Percentiles rank a stretch among this genome's conserved stretches.
These are phyloP conservation scores for Ecdyonurus torrentis DNA, from an alignment of 2,888 invertebrate genomes.

Conservation along the genomic window DNA sequence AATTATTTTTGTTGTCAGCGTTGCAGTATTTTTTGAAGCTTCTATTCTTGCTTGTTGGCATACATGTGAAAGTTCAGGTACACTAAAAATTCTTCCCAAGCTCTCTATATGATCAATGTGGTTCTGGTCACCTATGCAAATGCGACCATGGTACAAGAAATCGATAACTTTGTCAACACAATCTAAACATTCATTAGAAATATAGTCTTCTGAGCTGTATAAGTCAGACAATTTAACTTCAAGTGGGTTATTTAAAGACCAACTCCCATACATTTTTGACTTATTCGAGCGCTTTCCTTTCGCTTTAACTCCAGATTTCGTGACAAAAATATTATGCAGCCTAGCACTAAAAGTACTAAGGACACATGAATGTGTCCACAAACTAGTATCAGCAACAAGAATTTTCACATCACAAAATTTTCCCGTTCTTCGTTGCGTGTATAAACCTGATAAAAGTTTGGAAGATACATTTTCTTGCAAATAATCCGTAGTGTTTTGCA, in stretches of 20 bases:
- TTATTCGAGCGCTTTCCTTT: not conserved
- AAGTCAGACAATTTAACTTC: not conserved
- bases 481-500: not conserved
- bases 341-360: not conserved
- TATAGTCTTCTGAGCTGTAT: not conserved
- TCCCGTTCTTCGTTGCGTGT: not conserved
- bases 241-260: not conserved
- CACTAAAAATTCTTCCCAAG: not conserved
- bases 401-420: constrained; percentile 1
- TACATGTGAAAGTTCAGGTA: not conserved
- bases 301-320: no score
- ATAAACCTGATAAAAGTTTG: not conserved
- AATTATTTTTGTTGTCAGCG: not conserved
- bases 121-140: not conserved
- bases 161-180: not conserved
- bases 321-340: not conserved
- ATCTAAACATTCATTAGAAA: not conserved
- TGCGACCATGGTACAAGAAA: not conserved
- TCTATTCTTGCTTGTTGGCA: not conserved
- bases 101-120: not conserved
- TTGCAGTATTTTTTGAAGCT: not conserved
- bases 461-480: not conserved
- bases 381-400: not conserved
- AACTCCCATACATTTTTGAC: not conserved
- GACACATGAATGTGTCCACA: not conserved